Evolutionary conservation across 1,140 invertebrate genomes (phyloP).

Genomic region (Drosophila athabasca): DNA sequence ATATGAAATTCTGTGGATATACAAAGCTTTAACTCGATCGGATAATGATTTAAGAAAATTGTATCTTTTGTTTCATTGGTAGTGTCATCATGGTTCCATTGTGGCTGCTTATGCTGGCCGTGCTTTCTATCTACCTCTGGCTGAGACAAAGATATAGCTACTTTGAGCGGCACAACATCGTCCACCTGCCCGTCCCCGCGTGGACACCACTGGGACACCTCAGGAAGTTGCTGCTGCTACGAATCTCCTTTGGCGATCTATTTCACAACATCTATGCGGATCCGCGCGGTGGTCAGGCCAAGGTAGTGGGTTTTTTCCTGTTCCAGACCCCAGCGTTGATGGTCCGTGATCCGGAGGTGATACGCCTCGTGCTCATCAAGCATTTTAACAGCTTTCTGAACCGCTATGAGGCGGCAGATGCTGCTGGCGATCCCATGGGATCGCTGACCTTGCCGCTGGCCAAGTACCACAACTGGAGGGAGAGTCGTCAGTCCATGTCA

Average conservation of each 20-base stretch:
- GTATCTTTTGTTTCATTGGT: too few species aligned
- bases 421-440: conserved; percentile 58
- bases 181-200: conserved; percentile 39
- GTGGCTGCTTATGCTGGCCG: conserved; percentile 20
- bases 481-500: conserved; percentile 84
- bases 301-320: conserved; percentile 82
- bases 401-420: conserved; percentile 83
- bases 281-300: conserved; percentile 18
- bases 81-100: conserved; percentile 4
- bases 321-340: conserved; percentile 84
- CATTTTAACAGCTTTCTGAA: conserved; percentile 83
- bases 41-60: too few species aligned
- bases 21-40: not conserved
- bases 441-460: conserved; percentile 67
- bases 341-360: conserved; percentile 84
- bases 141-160: conserved; percentile 55
- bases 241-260: conserved; percentile 69
- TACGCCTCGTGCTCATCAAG: conserved; percentile 84
- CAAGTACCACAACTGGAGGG: conserved; percentile 84
- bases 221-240: conserved; percentile 51
- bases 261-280: conserved; percentile 68
- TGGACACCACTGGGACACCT: conserved; percentile 71
- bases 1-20: not conserved
- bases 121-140: conserved; percentile 32
- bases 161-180: conserved; percentile 50